Evolutionary conservation across 1,140 invertebrate species (phyloP).

Genomic region (Drosophila sulfurigaster): DNA sequence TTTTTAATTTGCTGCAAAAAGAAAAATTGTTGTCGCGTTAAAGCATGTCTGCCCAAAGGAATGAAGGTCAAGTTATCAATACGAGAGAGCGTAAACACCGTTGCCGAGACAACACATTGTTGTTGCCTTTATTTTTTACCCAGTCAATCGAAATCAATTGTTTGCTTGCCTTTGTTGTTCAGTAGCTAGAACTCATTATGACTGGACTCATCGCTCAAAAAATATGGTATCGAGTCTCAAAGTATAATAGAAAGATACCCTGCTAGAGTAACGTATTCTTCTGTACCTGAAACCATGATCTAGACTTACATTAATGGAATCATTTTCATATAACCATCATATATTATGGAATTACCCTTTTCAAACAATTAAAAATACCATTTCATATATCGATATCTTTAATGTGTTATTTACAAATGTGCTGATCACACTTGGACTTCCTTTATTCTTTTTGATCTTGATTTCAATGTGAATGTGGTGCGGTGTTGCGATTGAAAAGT

Average conservation of each 20-base stretch:
- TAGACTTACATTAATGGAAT: too few species aligned
- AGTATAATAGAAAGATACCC: neutral
- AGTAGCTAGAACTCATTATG: slow-evolving; percentile 5
- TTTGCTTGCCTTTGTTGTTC: neutral
- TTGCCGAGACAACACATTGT: slow-evolving; percentile 18
- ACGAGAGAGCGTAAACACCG: slow-evolving; percentile 14
- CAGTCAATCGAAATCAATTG: slow-evolving; percentile 6
- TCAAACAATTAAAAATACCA: too few species aligned
- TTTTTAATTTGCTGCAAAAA: slow-evolving; percentile 84
- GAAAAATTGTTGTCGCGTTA: slow-evolving; percentile 29
- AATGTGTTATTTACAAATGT: too few species aligned
- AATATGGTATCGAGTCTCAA: slow-evolving; percentile 16
- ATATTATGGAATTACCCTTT: too few species aligned
- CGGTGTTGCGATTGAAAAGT: too few species aligned
- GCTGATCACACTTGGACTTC: too few species aligned
- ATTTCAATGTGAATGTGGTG: too few species aligned
- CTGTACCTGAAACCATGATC: too few species aligned
- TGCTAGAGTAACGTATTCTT: neutral
- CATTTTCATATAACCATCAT: too few species aligned
- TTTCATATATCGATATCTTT: too few species aligned
- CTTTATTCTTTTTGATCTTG: too few species aligned
- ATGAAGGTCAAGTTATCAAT: slow-evolving; percentile 1
- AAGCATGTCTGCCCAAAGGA: neutral
- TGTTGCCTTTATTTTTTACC: neutral
- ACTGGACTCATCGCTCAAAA: neutral